A percentile compares a stretch with the other conserved stretches of the same genome.
These are phyloP conservation scores for Acrocyrtus sp. DNA, from an alignment of 2,888 invertebrate genomes.

Conservation along the genomic window DNA sequence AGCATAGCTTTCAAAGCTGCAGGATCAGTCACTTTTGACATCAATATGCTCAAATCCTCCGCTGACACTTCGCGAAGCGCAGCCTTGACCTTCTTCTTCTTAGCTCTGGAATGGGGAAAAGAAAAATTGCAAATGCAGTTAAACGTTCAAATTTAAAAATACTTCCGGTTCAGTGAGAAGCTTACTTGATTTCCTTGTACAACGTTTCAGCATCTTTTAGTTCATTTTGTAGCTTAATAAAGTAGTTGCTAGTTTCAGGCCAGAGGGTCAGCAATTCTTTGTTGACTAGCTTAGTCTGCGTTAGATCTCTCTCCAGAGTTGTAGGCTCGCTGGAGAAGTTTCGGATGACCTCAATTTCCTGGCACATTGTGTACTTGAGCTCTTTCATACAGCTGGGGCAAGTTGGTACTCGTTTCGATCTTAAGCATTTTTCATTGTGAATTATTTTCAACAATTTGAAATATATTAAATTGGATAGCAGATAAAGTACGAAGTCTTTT, in stretches of 20 bases:
- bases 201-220: conserved; percentile 3
- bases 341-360: conserved; percentile 12
- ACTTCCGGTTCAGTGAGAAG: too few species aligned
- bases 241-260: conserved; percentile 19
- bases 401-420: too few species aligned
- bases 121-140: neutral
- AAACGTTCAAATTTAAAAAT: neutral
- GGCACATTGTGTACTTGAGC: neutral
- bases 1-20: neutral
- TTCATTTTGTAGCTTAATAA: conserved; percentile 6
- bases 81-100: neutral
- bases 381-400: conserved; percentile 24
- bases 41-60: conserved; percentile 13
- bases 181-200: neutral
- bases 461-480: too few species aligned
- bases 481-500: too few species aligned
- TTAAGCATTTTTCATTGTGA: too few species aligned
- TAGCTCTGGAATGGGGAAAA: neutral
- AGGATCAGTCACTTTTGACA: conserved; percentile 15
- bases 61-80: conserved; percentile 12
- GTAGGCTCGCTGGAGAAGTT: neutral
- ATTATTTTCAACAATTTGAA: too few species aligned
- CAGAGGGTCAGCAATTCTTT: conserved; percentile 21
- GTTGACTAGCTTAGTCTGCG: neutral
- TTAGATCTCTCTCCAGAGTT: neutral